Base-by-base conservation (phyloP, 1,140 invertebrate species). In the Drosophila insularis region DNA sequence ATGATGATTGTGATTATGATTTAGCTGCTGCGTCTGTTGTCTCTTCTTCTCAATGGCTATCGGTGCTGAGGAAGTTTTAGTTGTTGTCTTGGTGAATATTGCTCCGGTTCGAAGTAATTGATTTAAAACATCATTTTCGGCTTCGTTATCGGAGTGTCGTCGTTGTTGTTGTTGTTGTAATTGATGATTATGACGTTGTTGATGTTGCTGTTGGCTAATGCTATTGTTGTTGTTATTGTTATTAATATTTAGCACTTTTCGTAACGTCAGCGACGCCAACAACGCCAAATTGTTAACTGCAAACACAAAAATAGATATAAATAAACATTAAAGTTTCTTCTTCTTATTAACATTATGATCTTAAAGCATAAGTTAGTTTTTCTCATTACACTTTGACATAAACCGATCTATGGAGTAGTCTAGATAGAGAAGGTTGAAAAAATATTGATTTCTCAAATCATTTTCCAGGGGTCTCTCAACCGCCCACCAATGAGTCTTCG, bases 161-260 rank as follows among this genome's bases (percentile, higher is more conserved):
- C 75, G 71, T 79, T 69, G 78, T 71, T 78, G 77, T 59, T 80
- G 63, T 32, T 74, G 72, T 60, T 80, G 61, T 10, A 43, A 68
- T 50, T 68, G 68, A 6, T 69, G 70, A 50, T 32, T 50, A 55
- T 59, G 40, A 58, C 61, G 39, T 11, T 74, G 39, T 54, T 64
- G 50, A 66, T 67, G 54, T 65, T 72, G 37, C 61, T 72, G 35
- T 67, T 79, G 11, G 27, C 27, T 27, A 27, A 27, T 27, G 27
- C 27, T 27, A 27, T 71, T 72, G 27, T 67, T 72, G 27, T 67
- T 89, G 56, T 82, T 81, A 56, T 72, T 90, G 37, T 75, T 90
- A 61, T 90, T 91, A 32, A 91, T 82, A 67, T 91, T 90, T 58
- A 91, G 81, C 74, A 78, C 77, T 77, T 81, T 91, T 62, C 86